Base-by-base conservation (phyloP, 2,113 vertebrate species). In the Pampusana beccarii region DNA sequence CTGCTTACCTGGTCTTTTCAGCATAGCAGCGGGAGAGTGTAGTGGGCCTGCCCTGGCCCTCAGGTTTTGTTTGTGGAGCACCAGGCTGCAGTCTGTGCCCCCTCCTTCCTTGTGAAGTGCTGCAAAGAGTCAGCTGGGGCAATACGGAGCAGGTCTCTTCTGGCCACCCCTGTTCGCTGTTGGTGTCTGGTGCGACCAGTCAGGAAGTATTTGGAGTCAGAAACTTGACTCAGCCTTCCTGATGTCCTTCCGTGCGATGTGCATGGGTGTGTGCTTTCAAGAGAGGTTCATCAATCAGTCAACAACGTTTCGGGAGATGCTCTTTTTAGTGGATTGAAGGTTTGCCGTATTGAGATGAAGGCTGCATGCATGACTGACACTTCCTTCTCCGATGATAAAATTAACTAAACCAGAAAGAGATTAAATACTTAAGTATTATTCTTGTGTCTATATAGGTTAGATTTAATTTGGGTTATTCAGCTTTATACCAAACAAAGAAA, bases 91-190 rank as follows among this genome's bases (percentile, higher is more conserved):
- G 61, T 0, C 20, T 6, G 31, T 51, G 44, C 20, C n/a, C 21
- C 1, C 11, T 40, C 8, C 36, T 65, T 62, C 11, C 0, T 5
- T 4, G 25, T 16, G 65, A n/a, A 20, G 28, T 11, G 40, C 60
- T 48, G 60, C 2, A 2, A 50, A 4, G 51, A 34, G 15, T 24
- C 65, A 7, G 46, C n/a, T 12, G 3, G 40, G 66, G 57, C 62
- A 21, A 2, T 28, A 9, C 28, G 26, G 56, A 51, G 19, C 6
- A 28, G 26, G n/a, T 42, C 13, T 75, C 33, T 61, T 56, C 25
- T 81, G 70, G 50, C 20, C 24, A 1, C 34, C 42, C 10, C 17
- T 58, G 16, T 25, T 34, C 2, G 0, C 26, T 42, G 11, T 4
- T 20, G 79, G 28, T 66, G 10, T 40, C 33, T 36, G 5, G 13